phyloP scores from a whole-genome alignment of 1,140 invertebrate genomes.

The Orius laevigatus region DNA sequence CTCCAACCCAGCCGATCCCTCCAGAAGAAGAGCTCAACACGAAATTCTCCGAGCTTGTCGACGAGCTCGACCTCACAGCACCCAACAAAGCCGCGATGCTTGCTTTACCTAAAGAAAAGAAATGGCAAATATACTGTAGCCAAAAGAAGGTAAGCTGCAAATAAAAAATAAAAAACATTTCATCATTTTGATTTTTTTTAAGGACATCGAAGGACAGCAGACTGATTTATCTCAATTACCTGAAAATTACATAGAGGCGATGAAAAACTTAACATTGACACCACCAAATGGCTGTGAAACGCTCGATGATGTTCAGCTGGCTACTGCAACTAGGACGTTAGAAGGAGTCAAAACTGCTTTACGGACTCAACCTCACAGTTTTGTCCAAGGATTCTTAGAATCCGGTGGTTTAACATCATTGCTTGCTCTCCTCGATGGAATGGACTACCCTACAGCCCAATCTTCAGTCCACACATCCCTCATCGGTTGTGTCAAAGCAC shows the following conservation, averaged over 20 bases:
- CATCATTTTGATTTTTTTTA: too few relatives aligned
- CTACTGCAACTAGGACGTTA: slow-evolving; percentile 50
- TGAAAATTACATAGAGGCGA: slow-evolving; percentile 74
- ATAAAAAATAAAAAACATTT: too few relatives aligned
- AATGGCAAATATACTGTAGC: slow-evolving; percentile 95
- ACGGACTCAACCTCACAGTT: slow-evolving; percentile 85
- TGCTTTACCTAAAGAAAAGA: slow-evolving; percentile 80
- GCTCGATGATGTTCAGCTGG: neutral
- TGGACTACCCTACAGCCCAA: slow-evolving; percentile 70
- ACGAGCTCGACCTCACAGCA: slow-evolving; percentile 83
- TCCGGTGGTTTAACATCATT: slow-evolving; percentile 68
- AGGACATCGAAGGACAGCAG: too few relatives aligned
- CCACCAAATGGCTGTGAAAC: too few relatives aligned
- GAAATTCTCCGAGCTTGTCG: slow-evolving; percentile 86
- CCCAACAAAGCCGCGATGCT: slow-evolving; percentile 85
- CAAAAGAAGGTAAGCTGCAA: slow-evolving; percentile 43
- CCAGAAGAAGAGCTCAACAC: slow-evolving; percentile 78
- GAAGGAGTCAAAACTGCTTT: slow-evolving; percentile 86
- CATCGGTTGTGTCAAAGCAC: slow-evolving; percentile 83
- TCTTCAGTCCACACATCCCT: slow-evolving; percentile 77
- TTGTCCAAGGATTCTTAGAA: slow-evolving; percentile 87
- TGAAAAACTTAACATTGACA: slow-evolving; percentile 32
- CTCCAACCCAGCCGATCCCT: slow-evolving; percentile 79
- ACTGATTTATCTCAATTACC: slow-evolving; percentile 56
- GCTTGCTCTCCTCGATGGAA: slow-evolving; percentile 59